A percentile compares a stretch with the other conserved stretches of the same genome.
These are phyloP conservation scores for Holocentrus rufus DNA, from an alignment of 2,797 vertebrate genomes.

Conservation along the genomic window DNA sequence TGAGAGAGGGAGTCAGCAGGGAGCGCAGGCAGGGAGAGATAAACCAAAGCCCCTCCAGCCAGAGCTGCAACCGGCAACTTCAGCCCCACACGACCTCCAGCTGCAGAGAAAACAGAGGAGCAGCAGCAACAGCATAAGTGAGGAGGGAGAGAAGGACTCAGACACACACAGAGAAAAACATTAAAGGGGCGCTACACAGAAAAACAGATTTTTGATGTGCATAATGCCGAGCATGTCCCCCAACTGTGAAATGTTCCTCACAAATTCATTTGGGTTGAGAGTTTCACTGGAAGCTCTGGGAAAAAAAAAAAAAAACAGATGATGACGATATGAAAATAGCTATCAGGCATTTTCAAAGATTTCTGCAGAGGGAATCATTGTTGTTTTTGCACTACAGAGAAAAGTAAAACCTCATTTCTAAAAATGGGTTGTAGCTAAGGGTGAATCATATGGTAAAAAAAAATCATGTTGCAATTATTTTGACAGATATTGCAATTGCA, in stretches of 20 bases:
- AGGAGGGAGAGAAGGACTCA: not conserved
- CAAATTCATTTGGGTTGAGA: constrained; percentile 7
- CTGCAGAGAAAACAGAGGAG: constrained; percentile 22
- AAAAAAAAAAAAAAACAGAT: not conserved
- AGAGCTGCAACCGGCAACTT: constrained; percentile 27
- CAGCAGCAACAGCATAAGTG: constrained; percentile 32
- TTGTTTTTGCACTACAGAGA: not conserved
- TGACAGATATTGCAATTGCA: too few relatives aligned
- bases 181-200: constrained; percentile 20
- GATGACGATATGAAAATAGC: not conserved
- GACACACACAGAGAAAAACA: not conserved
- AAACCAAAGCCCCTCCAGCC: constrained; percentile 49
- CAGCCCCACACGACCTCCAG: constrained; percentile 22
- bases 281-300: constrained; percentile 1
- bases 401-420: not conserved
- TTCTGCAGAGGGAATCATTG: too few relatives aligned
- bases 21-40: constrained; percentile 48
- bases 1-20: constrained; percentile 21
- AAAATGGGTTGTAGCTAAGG: too few relatives aligned
- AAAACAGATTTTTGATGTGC: constrained; percentile 25
- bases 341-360: not conserved
- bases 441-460: too few relatives aligned
- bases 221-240: constrained; percentile 30
- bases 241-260: constrained; percentile 3
- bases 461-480: too few relatives aligned